Percentiles rank a stretch among this genome's conserved stretches.
These are phyloP conservation scores for Eledona agricola DNA, from an alignment of 2,888 invertebrate genomes.

Conservation along the genomic window DNA sequence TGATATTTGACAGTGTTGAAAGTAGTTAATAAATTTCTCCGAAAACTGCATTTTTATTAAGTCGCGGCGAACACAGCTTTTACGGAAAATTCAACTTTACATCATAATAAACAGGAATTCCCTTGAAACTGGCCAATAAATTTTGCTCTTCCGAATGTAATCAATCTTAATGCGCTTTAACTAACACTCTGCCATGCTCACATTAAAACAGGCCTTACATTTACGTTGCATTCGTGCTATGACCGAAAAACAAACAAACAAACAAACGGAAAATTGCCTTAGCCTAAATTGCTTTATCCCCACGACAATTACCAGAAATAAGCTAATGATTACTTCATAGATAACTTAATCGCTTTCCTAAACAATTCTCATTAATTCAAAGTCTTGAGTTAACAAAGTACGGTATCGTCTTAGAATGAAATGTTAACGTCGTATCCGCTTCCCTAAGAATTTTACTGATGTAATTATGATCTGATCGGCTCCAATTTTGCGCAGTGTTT, in stretches of 20 bases:
- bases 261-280: constrained; percentile 2
- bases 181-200: constrained; percentile 35
- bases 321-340: constrained; percentile 38
- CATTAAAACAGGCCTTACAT: constrained; percentile 33
- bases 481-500: constrained; percentile 11
- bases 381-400: constrained; percentile 34
- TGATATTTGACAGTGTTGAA: constrained; percentile 1
- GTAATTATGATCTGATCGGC: constrained; percentile 5
- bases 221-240: constrained; percentile 12
- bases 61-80: constrained; percentile 20
- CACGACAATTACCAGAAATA: constrained; percentile 37
- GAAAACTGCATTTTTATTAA: too few species aligned
- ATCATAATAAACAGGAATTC: constrained; percentile 40
- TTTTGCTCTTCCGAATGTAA: constrained; percentile 38
- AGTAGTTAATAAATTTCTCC: constrained; percentile 9
- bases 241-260: background rate
- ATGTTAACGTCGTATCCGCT: constrained; percentile 17
- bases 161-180: constrained; percentile 39
- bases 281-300: constrained; percentile 8
- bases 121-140: constrained; percentile 39
- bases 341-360: constrained; percentile 38
- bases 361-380: constrained; percentile 38
- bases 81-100: constrained; percentile 37
- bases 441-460: constrained; percentile 10
- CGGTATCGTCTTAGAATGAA: constrained; percentile 27